These are phyloP conservation scores for Heliocidaris erythrogramma DNA, from an alignment of 35 echinoderm and acorn worm genomes.

Conservation along the genomic window DNA sequence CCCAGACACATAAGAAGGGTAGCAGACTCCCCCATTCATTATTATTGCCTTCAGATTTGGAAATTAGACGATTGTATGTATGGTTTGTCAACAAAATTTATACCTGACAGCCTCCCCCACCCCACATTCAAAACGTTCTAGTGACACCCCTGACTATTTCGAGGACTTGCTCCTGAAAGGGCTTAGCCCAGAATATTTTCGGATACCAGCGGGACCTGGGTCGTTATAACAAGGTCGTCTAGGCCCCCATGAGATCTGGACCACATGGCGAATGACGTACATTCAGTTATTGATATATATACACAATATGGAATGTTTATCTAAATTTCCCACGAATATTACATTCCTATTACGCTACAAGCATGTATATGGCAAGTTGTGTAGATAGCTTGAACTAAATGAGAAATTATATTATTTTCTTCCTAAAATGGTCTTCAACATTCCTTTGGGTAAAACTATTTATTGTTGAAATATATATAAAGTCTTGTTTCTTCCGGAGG, in stretches of 20 bases:
- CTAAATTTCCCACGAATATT: background rate
- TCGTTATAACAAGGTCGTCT: background rate
- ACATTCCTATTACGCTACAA: background rate
- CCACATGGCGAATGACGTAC: background rate
- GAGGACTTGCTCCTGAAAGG: background rate
- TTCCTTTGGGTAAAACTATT: no score
- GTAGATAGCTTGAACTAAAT: no score
- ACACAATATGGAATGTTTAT: constrained; percentile 10
- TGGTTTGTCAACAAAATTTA: no score
- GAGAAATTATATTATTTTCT: no score
- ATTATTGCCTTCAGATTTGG: no score
- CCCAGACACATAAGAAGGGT: no score
- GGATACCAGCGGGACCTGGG: background rate
- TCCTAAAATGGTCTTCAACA: no score
- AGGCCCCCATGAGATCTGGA: background rate
- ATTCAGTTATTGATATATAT: background rate
- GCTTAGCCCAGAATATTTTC: background rate
- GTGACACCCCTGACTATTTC: background rate
- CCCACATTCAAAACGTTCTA: background rate
- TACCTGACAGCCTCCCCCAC: no score
- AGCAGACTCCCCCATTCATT: no score
- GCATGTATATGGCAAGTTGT: background rate
- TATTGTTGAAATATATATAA: no score
- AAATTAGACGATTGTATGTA: no score
- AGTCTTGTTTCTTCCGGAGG: no score